Conservation (phyloP, 2,797 vertebrate genomes). For the Helostoma temminkii region DNA sequence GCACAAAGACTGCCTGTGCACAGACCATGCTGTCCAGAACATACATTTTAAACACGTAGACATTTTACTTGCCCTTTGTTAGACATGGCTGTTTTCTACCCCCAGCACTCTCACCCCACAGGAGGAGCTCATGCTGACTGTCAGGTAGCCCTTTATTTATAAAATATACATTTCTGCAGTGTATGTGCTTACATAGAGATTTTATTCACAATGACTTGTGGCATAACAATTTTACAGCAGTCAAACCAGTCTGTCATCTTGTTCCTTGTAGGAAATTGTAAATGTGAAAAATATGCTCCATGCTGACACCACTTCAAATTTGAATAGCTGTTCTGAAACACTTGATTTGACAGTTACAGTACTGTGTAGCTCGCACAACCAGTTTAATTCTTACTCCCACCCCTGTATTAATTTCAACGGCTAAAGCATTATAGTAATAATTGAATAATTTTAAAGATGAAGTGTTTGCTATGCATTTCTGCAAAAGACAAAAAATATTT, state of each 20-base stretch:
- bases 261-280: conserved; percentile 56
- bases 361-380: conserved; percentile 52
- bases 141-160: conserved; percentile 54
- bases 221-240: conserved; percentile 73
- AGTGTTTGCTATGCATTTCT: too few relatives aligned
- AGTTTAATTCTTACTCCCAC: conserved; percentile 39
- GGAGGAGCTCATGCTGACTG: conserved; percentile 47
- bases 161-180: conserved; percentile 62
- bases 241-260: conserved; percentile 67
- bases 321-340: conserved; percentile 57
- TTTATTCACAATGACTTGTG: conserved; percentile 66
- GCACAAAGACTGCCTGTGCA: conserved; percentile 2
- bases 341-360: conserved; percentile 62
- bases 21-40: conserved; percentile 10
- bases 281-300: conserved; percentile 60
- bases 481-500: too few relatives aligned
- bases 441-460: too few relatives aligned
- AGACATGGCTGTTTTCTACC: conserved; percentile 23
- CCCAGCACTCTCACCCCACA: neutral
- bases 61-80: conserved; percentile 32
- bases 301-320: conserved; percentile 63
- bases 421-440: conserved; percentile 19
- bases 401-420: conserved; percentile 30
- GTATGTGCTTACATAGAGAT: conserved; percentile 61
- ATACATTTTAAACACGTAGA: neutral